Evolutionary conservation across 2,113 vertebrate species (phyloP).

Genomic region (Erythrocercus mccallii): DNA sequence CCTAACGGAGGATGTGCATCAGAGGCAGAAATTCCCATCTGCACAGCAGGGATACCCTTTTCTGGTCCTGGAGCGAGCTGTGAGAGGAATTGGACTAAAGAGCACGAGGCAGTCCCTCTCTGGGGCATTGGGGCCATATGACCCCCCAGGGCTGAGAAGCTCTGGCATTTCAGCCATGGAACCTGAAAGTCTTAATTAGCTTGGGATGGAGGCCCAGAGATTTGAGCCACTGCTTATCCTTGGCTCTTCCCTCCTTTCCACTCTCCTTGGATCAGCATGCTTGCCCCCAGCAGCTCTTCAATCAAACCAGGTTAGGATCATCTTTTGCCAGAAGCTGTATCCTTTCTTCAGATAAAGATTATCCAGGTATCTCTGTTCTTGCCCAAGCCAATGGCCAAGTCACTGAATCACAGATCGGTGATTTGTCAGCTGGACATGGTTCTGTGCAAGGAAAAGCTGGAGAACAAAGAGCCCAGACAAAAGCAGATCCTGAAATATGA

Average conservation of each 20-base stretch:
- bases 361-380: not conserved
- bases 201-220: not conserved
- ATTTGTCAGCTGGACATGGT: not conserved
- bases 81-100: not conserved
- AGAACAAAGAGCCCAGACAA: not conserved
- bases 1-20: not conserved
- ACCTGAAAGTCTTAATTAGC: not conserved
- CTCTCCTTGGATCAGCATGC: not conserved
- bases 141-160: not conserved
- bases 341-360: not conserved
- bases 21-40: not conserved
- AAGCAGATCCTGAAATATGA: not conserved
- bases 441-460: not conserved
- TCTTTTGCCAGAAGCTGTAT: not conserved
- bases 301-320: not conserved
- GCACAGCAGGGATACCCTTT: not conserved
- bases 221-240: not conserved
- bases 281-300: not conserved
- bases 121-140: not conserved
- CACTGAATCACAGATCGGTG: fast-evolving
- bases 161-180: not conserved
- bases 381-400: not conserved
- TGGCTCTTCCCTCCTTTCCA: not conserved
- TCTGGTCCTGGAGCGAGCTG: not conserved
- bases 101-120: not conserved